Base-by-base conservation (phyloP, 2,888 invertebrate species). In the Bellardia pandia region DNA sequence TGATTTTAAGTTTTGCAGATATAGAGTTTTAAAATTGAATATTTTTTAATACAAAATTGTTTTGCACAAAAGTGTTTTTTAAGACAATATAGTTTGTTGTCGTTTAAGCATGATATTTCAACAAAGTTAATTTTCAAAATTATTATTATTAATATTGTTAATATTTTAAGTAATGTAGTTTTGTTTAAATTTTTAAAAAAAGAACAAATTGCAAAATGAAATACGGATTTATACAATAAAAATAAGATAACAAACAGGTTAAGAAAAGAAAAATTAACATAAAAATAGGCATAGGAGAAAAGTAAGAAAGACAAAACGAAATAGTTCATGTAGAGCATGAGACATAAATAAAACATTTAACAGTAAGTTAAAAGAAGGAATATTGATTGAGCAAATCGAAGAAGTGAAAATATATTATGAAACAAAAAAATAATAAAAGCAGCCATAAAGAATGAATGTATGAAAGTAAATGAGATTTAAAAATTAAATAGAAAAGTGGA, bases 161-260 rank as follows among this genome's bases (percentile, higher is more conserved):
- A 82, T 87, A 53, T 72, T 71, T 78, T 53, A 51, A 79, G 56
- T 72, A 66, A 82, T 75, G 74, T 69, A 51, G 53, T 80, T 76
- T 76, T 58, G 48, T 81, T 81, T 74, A 30, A 69, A 69, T 86
- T 64, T 79, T 66, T 48, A 51, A 64, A 76, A 79, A 68, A 85
- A 69, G 53, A 87, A 82, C 71, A 86, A 88, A 87, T 89, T 89
- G 89, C 89, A 89, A 89, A 89, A 89, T 88, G 88, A 80, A 74
- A 77, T 37, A 78, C 7, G 33, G 37, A 77, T 53, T 74, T 64
- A 37, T 68, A 62, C 66, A 87, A 85, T 76, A 66, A 84, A 88
- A 48, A 79, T 62, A 76, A 86, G 58, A 62, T 85, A 88, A 72
- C 3, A 56, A 56, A 23, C 3, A 56, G 11, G 9, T 45, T 48